Evolutionary conservation across 2,797 vertebrate species (phyloP).

Genomic region (Dipus sagitta): DNA sequence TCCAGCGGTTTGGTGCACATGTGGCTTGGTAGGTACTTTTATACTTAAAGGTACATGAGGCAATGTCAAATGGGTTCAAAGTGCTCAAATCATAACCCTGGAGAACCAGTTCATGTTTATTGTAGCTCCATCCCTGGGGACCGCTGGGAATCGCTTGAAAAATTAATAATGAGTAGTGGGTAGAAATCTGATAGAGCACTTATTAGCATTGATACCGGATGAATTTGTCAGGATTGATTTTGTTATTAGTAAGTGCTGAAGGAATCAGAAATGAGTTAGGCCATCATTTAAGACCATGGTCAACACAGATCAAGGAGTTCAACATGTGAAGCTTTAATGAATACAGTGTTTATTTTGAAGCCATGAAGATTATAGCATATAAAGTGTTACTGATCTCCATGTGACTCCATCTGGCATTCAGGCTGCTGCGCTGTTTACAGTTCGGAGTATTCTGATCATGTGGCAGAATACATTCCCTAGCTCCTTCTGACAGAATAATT

Average conservation of each 20-base stretch:
- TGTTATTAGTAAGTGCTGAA: conserved; percentile 74
- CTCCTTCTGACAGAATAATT: conserved; percentile 74
- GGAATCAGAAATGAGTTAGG: conserved; percentile 82
- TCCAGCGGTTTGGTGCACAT: conserved; percentile 83
- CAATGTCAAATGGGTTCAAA: conserved; percentile 83
- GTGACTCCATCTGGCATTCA: conserved; percentile 24
- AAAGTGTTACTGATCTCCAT: conserved; percentile 50
- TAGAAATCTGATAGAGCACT: conserved; percentile 84
- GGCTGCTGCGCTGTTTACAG: conserved; percentile 57
- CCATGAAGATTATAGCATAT: neutral
- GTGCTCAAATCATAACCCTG: conserved; percentile 80
- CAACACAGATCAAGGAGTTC: conserved; percentile 66
- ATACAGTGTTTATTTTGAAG: conserved; percentile 49
- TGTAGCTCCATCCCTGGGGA: conserved; percentile 80
- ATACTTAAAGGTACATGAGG: conserved; percentile 79
- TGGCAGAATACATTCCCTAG: conserved; percentile 71
- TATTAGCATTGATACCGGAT: conserved; percentile 82
- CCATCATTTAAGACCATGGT: conserved; percentile 73
- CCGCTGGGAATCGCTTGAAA: conserved; percentile 84
- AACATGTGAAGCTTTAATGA: conserved; percentile 36
- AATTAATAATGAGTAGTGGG: conserved; percentile 79
- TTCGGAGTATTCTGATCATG: conserved; percentile 29
- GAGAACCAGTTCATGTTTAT: conserved; percentile 83
- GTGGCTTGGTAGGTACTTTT: conserved; percentile 86
- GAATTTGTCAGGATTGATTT: conserved; percentile 83